Percentiles rank a stretch among this genome's conserved stretches.
Evolutionary conservation across 2,113 vertebrate genomes (phyloP).

Genomic region (Clinocottus analis): DNA sequence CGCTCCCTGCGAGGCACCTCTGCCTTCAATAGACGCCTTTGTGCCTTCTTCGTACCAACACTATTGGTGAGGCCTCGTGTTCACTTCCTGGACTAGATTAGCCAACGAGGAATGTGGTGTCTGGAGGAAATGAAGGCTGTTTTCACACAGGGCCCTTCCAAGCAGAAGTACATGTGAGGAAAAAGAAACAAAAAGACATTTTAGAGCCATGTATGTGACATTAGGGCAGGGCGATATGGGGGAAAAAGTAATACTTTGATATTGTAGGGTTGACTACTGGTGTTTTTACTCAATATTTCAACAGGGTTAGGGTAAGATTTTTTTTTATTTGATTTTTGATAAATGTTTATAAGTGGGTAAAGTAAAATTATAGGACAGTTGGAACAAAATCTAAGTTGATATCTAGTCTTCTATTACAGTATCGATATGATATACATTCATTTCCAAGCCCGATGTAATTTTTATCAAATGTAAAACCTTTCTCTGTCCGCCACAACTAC

Average conservation of each 20-base stretch:
- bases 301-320: too few relatives aligned
- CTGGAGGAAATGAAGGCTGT: conserved; percentile 54
- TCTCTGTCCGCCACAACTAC: neutral
- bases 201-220: neutral
- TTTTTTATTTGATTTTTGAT: too few relatives aligned
- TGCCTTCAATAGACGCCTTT: conserved; percentile 76
- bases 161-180: neutral
- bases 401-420: too few relatives aligned
- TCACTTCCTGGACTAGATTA: conserved; percentile 63
- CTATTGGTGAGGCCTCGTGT: conserved; percentile 60
- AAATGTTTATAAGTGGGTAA: too few relatives aligned
- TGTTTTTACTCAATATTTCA: too few relatives aligned
- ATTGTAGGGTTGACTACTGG: neutral
- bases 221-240: too few relatives aligned
- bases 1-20: conserved; percentile 56
- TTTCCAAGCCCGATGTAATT: neutral
- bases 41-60: conserved; percentile 71
- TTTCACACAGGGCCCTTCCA: conserved; percentile 10
- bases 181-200: neutral
- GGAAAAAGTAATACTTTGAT: neutral
- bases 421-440: too few relatives aligned
- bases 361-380: too few relatives aligned
- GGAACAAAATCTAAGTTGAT: too few relatives aligned
- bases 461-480: neutral
- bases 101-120: conserved; percentile 51